Percentiles rank a stretch among this genome's conserved stretches.
phyloP scores from a whole-genome alignment of 2,888 invertebrate genomes.

The Imbricaverruca yamaguchii region DNA sequence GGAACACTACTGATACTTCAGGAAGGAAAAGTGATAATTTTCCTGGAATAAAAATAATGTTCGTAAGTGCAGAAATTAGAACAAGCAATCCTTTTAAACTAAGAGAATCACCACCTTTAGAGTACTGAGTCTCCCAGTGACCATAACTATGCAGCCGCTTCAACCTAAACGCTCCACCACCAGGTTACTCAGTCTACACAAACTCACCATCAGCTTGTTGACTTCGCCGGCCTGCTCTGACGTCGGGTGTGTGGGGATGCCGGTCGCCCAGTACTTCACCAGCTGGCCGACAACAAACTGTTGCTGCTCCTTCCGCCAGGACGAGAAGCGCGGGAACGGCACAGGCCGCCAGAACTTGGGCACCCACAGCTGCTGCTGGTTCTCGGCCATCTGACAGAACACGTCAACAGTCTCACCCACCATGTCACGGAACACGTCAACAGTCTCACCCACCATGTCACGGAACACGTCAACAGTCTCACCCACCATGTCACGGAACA shows the following conservation, averaged over 20 bases:
- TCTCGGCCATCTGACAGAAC: neutral
- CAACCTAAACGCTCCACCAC: neutral
- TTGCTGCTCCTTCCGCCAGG: neutral
- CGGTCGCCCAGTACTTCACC: neutral
- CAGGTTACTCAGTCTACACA: too few relatives aligned
- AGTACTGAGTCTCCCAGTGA: too few relatives aligned
- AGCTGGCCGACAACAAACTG: neutral
- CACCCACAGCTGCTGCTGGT: neutral
- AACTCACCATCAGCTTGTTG: neutral
- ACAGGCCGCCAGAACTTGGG: neutral
- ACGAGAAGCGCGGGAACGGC: neutral
- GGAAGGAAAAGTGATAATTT: too few relatives aligned
- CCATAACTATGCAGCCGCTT: too few relatives aligned
- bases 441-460: too few relatives aligned
- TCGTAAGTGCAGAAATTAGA: too few relatives aligned
- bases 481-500: neutral
- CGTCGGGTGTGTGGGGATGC: neutral
- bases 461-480: neutral
- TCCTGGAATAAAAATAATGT: too few relatives aligned
- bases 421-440: neutral
- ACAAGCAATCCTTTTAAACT: too few relatives aligned
- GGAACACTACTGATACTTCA: too few relatives aligned
- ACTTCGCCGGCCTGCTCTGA: neutral
- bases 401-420: neutral
- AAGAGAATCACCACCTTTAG: too few relatives aligned